Conservation (phyloP, 1,140 invertebrate species). For the Drosophila novamexicana region DNA sequence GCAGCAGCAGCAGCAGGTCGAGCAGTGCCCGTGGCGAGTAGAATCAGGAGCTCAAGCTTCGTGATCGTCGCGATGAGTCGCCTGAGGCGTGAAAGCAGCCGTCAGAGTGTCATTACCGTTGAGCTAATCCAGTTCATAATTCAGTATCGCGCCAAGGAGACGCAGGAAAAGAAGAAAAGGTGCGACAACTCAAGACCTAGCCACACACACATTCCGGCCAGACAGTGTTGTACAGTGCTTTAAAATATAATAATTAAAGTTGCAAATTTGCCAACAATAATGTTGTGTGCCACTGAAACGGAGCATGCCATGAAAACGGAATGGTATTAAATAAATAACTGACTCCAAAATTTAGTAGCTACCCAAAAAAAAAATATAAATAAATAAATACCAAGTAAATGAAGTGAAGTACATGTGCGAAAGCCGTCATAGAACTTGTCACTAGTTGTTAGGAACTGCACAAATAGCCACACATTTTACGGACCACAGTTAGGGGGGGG, state of each 20-base stretch:
- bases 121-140: slow-evolving; percentile 84
- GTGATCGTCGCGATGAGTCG: slow-evolving; percentile 80
- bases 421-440: slow-evolving; percentile 10
- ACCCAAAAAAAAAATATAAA: slow-evolving; percentile 1
- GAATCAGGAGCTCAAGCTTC: slow-evolving; percentile 61
- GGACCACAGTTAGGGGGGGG: neutral
- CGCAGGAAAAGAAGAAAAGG: slow-evolving; percentile 84
- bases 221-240: slow-evolving; percentile 16
- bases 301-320: slow-evolving; percentile 72
- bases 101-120: slow-evolving; percentile 82
- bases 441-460: slow-evolving; percentile 23
- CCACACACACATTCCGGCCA: neutral
- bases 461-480: slow-evolving; percentile 8
- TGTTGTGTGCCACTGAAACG: slow-evolving; percentile 69
- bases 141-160: slow-evolving; percentile 83
- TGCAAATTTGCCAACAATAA: slow-evolving; percentile 12
- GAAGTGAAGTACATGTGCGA: slow-evolving; percentile 15
- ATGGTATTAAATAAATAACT: slow-evolving; percentile 68
- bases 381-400: neutral
- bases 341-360: slow-evolving; percentile 13
- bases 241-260: neutral
- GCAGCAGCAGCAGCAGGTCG: slow-evolving; percentile 17
- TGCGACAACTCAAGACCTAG: slow-evolving; percentile 41
- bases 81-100: slow-evolving; percentile 79
- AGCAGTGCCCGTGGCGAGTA: slow-evolving; percentile 34